Evolutionary conservation across 2,113 vertebrate genomes (phyloP), one percentile per base, ranked within the genome.

Genomic region (Mugil cephalus): DNA sequence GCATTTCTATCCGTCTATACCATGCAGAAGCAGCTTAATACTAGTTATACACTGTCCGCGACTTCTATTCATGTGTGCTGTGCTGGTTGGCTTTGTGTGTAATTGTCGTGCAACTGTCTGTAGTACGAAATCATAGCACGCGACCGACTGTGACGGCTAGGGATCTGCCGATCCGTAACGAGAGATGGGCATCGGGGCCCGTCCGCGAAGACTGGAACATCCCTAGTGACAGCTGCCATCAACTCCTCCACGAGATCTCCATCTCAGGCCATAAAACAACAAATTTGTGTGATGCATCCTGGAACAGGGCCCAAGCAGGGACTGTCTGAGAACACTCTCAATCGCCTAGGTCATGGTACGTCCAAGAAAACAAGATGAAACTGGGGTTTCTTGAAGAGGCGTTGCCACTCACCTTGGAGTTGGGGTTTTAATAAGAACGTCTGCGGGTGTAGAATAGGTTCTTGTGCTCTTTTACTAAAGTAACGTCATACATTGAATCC

Each of bases 251-350:
- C 94, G 92, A 94, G 93, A 90, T 94, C 94, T 95, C 94, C 95
- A 69, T 78, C 92, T 95, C 93, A 90, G 94, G 91, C 95, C 94
- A 94, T 95, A 95, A 92, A 95, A 94, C 95, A 94, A 94, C 94
- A 91, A 91, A 95, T 87, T 82, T 82, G 76, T 78, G 59, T 30
- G n/a, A 38, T 30, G 67, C 75, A 65, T 19, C 45, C 19, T n/a
- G 36, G 46, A 15, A 10, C 15, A 36, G n/a, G 51, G n/a, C n/a
- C 11, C 18, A 6, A 12, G 34, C 24, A 30, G 3, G 2, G 24
- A 3, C 3, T 30, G 24, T 30, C 24, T 30, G 24, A 30, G 24
- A 30, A 30, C 24, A 30, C 5, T 30, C 24, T 30, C 24, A 30
- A 5, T 2, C 24, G 5, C 2, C 24, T 5, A 30, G 24, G 24